Conservation (phyloP, 2,888 invertebrate genomes). For the Hylaea fasciaria region DNA sequence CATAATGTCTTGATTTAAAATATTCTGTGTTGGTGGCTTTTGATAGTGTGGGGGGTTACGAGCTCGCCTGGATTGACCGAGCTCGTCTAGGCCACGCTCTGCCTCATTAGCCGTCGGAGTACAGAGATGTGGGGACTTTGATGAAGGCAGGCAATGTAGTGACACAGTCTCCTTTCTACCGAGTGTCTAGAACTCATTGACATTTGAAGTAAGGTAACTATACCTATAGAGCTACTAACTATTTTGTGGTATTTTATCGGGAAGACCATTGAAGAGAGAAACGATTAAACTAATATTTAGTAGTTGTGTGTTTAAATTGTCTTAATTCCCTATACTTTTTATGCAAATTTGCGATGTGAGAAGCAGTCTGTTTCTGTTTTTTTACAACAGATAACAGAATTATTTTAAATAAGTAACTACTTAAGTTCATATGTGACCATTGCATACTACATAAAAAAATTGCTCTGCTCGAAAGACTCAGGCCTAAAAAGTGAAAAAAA, state of each 20-base stretch:
- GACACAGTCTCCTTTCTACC: conserved; percentile 16
- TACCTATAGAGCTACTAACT: background rate
- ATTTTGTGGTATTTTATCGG: background rate
- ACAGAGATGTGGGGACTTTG: conserved; percentile 14
- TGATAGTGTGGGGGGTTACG: background rate
- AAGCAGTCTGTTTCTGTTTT: too few species aligned
- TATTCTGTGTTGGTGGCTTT: background rate
- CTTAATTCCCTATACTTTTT: too few species aligned
- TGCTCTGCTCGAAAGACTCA: too few species aligned
- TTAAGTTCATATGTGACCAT: too few species aligned
- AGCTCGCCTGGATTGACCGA: background rate
- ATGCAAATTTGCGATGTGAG: too few species aligned
- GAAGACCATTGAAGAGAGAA: too few species aligned
- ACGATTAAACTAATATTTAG: too few species aligned
- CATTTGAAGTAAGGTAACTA: conserved; percentile 10
- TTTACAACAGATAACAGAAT: too few species aligned
- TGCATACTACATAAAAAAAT: too few species aligned
- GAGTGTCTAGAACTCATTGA: conserved; percentile 8
- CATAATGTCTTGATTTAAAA: background rate
- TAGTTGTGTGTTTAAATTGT: too few species aligned
- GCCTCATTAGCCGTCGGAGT: conserved; percentile 24
- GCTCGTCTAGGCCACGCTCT: conserved; percentile 3
- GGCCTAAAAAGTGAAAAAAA: background rate
- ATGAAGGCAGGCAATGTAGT: conserved; percentile 25
- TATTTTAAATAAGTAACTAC: too few species aligned